phyloP scores from a whole-genome alignment of 2,797 vertebrate genomes.

The Sorex maritimensis region DNA sequence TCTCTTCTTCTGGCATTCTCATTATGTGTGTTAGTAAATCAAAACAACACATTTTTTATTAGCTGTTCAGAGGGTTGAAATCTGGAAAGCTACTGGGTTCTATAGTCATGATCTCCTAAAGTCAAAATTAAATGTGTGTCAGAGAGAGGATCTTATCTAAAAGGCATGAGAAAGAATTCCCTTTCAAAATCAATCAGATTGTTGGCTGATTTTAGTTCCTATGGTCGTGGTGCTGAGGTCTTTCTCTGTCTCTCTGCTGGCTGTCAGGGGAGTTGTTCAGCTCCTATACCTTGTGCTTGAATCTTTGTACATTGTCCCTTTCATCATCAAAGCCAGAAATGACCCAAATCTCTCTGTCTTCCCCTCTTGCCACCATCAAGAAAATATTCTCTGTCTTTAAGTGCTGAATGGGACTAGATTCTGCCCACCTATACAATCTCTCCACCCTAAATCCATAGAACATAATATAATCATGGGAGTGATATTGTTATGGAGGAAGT shows the following conservation, averaged over 20 bases:
- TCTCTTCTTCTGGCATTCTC: slow-evolving; percentile 5
- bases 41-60: slow-evolving; percentile 13
- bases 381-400: slow-evolving; percentile 41
- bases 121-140: not conserved
- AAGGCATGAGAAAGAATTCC: slow-evolving; percentile 35
- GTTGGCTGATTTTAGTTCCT: not conserved
- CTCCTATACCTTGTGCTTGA: not conserved
- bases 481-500: not conserved
- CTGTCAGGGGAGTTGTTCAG: not conserved
- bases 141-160: not conserved
- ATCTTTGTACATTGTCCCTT: not conserved
- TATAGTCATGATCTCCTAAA: not conserved
- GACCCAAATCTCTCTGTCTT: not conserved
- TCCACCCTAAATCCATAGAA: not conserved
- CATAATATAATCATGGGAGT: not conserved
- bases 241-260: not conserved
- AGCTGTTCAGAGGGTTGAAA: slow-evolving; percentile 21
- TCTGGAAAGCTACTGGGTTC: not conserved
- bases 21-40: not conserved
- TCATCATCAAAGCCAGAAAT: slow-evolving; percentile 50
- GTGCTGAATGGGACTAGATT: not conserved
- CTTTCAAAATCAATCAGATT: slow-evolving; percentile 13
- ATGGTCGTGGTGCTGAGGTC: not conserved
- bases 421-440: not conserved
- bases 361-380: not conserved